phyloP scores from a whole-genome alignment of 2,888 invertebrate genomes.

The Pachydiplax longipennis region DNA sequence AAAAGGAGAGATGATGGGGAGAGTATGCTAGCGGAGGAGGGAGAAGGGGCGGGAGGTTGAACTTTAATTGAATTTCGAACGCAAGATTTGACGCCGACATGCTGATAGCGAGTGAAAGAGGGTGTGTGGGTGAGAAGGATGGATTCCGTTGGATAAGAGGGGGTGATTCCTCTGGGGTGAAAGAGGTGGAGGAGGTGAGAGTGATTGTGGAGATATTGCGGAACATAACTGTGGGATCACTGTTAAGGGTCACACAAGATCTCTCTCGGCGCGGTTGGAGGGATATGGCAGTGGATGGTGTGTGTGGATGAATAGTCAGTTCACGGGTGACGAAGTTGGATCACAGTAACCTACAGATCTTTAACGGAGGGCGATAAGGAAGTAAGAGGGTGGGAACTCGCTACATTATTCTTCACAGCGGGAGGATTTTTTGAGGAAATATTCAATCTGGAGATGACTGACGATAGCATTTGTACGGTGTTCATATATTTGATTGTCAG shows the following conservation, averaged over 20 bases:
- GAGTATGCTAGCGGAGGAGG: neutral
- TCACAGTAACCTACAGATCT: neutral
- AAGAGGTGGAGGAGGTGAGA: neutral
- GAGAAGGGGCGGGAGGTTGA: neutral
- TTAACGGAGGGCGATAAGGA: neutral
- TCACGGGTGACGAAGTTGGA: neutral
- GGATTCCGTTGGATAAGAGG: neutral
- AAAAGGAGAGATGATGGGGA: neutral
- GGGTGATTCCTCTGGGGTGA: neutral
- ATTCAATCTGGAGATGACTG: no score
- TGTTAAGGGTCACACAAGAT: neutral
- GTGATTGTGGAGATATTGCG: slow-evolving; percentile 1
- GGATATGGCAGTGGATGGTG: neutral
- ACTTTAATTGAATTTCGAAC: slow-evolving; percentile 42
- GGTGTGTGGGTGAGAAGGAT: neutral
- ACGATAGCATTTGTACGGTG: no score
- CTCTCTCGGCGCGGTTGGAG: neutral
- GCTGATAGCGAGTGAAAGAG: neutral
- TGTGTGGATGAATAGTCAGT: neutral
- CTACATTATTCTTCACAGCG: neutral
- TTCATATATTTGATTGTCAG: no score
- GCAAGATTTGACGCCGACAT: slow-evolving; percentile 13
- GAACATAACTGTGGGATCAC: neutral
- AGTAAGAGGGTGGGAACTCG: neutral
- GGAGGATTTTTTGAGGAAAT: no score